These are phyloP conservation scores for Archivesica marissinica DNA, from an alignment of 1,140 invertebrate species.

Conservation along the genomic window DNA sequence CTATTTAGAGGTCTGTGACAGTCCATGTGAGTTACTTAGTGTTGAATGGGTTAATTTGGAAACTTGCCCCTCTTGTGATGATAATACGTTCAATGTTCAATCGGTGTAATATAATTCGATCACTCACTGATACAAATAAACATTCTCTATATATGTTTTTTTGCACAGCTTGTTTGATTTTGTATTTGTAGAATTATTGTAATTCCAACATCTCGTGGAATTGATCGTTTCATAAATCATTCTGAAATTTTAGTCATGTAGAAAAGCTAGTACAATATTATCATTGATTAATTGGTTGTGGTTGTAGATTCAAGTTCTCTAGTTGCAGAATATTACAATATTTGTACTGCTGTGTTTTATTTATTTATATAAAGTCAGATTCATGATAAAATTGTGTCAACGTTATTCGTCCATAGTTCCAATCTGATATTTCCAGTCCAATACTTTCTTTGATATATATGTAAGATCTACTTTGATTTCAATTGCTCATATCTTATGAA, in stretches of 20 bases:
- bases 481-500: background rate
- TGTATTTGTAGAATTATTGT: background rate
- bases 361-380: conserved; percentile 17
- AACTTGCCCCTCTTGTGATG: no score
- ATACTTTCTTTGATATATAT: conserved; percentile 7
- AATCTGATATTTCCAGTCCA: conserved; percentile 23
- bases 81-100: no score
- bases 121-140: background rate
- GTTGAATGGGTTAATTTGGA: no score
- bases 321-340: background rate
- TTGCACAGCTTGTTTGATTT: background rate
- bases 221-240: conserved; percentile 17
- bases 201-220: background rate
- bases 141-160: background rate
- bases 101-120: no score
- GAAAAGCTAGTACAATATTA: conserved; percentile 13
- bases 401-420: background rate
- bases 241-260: conserved; percentile 25
- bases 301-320: background rate
- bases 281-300: conserved; percentile 36
- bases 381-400: conserved; percentile 1
- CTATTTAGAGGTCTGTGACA: no score
- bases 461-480: background rate
- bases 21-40: no score
- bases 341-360: conserved; percentile 16